Percentiles rank a stretch among this genome's conserved stretches.
Conservation (phyloP, 1,140 invertebrate species). For the Anastrepha ludens region DNA sequence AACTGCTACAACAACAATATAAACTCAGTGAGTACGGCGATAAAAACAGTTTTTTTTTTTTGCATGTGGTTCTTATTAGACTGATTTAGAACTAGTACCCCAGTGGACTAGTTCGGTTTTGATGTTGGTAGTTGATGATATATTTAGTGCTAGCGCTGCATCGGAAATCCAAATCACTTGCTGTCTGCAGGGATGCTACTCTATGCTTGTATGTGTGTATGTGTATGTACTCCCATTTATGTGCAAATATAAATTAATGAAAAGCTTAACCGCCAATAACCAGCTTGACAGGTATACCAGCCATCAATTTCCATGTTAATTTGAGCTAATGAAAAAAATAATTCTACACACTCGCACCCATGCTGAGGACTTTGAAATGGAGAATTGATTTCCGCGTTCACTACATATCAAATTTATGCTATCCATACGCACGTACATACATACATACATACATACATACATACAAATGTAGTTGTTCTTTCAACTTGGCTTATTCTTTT, state of each 20-base stretch:
- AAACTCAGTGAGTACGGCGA: too few species aligned
- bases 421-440: background rate
- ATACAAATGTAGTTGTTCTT: background rate
- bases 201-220: background rate
- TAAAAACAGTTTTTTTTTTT: too few species aligned
- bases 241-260: background rate
- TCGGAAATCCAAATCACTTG: too few species aligned
- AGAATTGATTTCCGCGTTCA: constrained; percentile 49
- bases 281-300: constrained; percentile 8
- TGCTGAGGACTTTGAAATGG: background rate
- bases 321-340: constrained; percentile 26
- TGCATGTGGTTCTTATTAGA: too few species aligned
- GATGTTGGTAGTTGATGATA: background rate
- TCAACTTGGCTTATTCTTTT: background rate
- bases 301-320: constrained; percentile 38
- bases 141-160: too few species aligned
- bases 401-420: background rate
- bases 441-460: background rate
- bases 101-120: too few species aligned
- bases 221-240: background rate
- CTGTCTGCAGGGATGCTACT: too few species aligned
- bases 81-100: too few species aligned
- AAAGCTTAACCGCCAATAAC: constrained; percentile 1
- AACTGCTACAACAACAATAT: too few species aligned
- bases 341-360: background rate